Evolutionary conservation across 23 tunicate species (phyloP), one percentile per base, ranked within the genome.

Genomic region (Diplosoma virens): DNA sequence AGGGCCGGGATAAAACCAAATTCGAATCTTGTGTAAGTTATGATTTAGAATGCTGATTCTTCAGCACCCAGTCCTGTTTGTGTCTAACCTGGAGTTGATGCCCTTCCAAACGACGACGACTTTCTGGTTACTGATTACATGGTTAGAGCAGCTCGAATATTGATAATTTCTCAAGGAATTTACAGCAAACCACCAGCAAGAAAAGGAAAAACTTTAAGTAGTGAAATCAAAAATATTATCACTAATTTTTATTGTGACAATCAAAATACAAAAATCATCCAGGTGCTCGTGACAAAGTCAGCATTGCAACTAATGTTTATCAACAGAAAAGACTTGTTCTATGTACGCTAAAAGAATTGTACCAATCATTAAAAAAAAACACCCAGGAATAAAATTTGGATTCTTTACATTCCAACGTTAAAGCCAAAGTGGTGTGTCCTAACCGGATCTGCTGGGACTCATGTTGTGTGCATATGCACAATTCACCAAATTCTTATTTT

Each of bases 241-340:
- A 63, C 29, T 27, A 35, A 63, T 63, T 63, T 63, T 27, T 63
- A 63, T 27, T 24, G 69, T 27, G 69, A 63, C 29, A 63, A 63
- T 27, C 34, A 63, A 63, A 63, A 63, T 63, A 63, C 69, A 63
- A 63, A n/a, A 30, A 63, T 63, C 33, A 63, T 63, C 33, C 69
- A 5, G 69, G 69, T 63, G 69, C 69, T 63, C 33, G 69, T 24
- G 33, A 63, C 69, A 63, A 63, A 63, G 69, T 63, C 33, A 63
- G 69, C 69, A 63, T 63, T 63, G 33, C 69, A 25, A 33, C 17
- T 9, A 63, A 63, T 63, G 69, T 63, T 3, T 63, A 27, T 27
- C 9, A 63, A 63, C 33, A 63, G n/a, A 63, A 63, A 45, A 63
- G 33, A 35, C 33, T 63, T 33, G 29, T 63, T 30, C 29, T 27